A percentile compares a stretch with the other conserved stretches of the same genome.
Evolutionary conservation across 2,888 invertebrate genomes (phyloP).

Genomic region (Pediacus dermestoides): DNA sequence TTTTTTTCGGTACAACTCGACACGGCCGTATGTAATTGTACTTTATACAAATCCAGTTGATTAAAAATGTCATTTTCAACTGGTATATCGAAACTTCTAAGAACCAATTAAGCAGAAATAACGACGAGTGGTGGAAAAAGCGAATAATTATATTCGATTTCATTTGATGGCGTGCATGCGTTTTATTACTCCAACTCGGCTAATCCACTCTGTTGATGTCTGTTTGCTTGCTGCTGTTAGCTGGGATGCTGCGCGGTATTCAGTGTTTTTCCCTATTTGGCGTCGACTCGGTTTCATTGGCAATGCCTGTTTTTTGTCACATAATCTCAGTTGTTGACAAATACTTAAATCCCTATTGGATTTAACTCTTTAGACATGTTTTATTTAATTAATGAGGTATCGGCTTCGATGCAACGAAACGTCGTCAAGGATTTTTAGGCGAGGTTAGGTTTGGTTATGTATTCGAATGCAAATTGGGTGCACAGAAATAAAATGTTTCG

Average conservation of each 20-base stretch:
- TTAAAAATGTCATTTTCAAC: too few relatives aligned
- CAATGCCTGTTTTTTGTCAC: constrained; percentile 44
- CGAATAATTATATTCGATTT: constrained; percentile 24
- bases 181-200: constrained; percentile 35
- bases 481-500: too few relatives aligned
- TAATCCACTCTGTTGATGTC: constrained; percentile 31
- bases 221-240: constrained; percentile 15
- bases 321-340: constrained; percentile 47
- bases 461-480: too few relatives aligned
- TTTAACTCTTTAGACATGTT: constrained; percentile 44
- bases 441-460: too few relatives aligned
- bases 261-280: constrained; percentile 45
- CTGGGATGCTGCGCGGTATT: constrained; percentile 43
- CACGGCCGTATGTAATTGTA: too few relatives aligned
- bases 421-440: too few relatives aligned
- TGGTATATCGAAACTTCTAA: too few relatives aligned
- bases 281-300: constrained; percentile 38
- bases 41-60: too few relatives aligned
- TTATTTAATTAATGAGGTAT: constrained; percentile 46
- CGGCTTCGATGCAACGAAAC: constrained; percentile 39
- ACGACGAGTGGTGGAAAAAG: too few relatives aligned
- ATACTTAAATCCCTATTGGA: constrained; percentile 45
- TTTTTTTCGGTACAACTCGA: too few relatives aligned
- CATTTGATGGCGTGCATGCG: constrained; percentile 34
- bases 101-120: too few relatives aligned